phyloP scores from a whole-genome alignment of 2,888 invertebrate genomes.

The Prosopocoilus inquinatus region DNA sequence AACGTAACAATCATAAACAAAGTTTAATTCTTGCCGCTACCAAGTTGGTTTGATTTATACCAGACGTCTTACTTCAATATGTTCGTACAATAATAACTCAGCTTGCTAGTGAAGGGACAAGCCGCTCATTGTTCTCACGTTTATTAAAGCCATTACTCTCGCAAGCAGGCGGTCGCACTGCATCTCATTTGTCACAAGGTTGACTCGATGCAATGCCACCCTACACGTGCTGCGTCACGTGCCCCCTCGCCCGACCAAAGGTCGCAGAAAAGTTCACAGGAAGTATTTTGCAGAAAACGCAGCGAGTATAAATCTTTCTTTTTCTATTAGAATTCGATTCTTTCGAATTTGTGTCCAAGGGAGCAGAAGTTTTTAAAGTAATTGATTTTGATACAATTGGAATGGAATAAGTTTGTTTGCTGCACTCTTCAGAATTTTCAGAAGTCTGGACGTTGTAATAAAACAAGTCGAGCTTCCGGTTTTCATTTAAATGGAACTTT shows the following conservation, averaged over 20 bases:
- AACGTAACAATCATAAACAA: background rate
- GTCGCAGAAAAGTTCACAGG: background rate
- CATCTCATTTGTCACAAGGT: conserved; percentile 27
- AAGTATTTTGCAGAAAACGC: background rate
- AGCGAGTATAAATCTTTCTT: background rate
- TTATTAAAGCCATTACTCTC: conserved; percentile 26
- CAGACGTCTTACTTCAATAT: conserved; percentile 11
- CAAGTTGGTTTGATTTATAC: conserved; percentile 16
- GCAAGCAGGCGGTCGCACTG: conserved; percentile 17
- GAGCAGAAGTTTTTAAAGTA: too few species aligned
- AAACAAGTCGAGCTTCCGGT: too few species aligned
- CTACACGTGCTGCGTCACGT: conserved; percentile 17
- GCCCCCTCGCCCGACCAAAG: conserved; percentile 4
- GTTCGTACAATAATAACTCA: conserved; percentile 2
- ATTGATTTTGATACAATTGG: too few species aligned
- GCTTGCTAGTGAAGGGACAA: conserved; percentile 16
- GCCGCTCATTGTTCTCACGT: conserved; percentile 27
- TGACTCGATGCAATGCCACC: conserved; percentile 2
- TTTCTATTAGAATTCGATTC: background rate
- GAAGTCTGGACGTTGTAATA: too few species aligned
- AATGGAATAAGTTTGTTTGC: too few species aligned
- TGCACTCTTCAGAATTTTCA: too few species aligned
- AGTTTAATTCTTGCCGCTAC: background rate
- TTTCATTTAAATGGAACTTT: too few species aligned
- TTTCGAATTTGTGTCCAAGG: background rate